Conservation (phyloP, 1,140 invertebrate species). For the Platorchestia sp. region DNA sequence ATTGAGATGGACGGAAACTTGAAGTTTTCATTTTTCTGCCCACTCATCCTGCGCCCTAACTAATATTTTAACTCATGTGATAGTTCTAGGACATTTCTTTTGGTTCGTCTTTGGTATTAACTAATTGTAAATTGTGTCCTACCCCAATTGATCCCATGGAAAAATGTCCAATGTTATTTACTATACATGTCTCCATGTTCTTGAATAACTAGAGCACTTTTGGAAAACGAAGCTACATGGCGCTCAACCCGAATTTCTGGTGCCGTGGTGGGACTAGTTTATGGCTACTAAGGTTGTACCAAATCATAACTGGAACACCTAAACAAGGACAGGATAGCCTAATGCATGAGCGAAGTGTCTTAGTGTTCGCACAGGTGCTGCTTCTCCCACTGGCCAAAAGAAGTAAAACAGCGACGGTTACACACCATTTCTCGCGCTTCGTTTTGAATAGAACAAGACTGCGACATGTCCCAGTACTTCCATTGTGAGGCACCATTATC, state of each 20-base stretch:
- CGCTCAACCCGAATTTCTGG: background rate
- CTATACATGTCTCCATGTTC: background rate
- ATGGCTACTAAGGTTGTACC: background rate
- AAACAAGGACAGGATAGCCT: background rate
- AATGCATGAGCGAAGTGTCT: background rate
- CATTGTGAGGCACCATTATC: conserved; percentile 32
- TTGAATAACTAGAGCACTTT: background rate
- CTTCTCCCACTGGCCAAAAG: background rate
- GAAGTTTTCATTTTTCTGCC: background rate
- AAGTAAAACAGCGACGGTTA: background rate
- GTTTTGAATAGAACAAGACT: conserved; percentile 36
- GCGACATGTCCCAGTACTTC: conserved; percentile 14
- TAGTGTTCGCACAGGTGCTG: background rate
- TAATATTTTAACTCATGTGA: background rate
- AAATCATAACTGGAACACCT: background rate
- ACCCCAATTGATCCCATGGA: background rate
- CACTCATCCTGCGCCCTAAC: background rate
- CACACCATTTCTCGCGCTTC: background rate
- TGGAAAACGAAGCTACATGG: background rate
- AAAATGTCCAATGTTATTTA: background rate
- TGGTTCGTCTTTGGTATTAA: background rate
- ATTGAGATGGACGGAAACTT: no score
- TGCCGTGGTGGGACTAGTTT: background rate
- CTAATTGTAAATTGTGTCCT: background rate
- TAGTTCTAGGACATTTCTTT: background rate